Evolutionary conservation across 2,888 invertebrate species (phyloP), one percentile per base, ranked within the genome.

Genomic region (Crocallis elinguaria): DNA sequence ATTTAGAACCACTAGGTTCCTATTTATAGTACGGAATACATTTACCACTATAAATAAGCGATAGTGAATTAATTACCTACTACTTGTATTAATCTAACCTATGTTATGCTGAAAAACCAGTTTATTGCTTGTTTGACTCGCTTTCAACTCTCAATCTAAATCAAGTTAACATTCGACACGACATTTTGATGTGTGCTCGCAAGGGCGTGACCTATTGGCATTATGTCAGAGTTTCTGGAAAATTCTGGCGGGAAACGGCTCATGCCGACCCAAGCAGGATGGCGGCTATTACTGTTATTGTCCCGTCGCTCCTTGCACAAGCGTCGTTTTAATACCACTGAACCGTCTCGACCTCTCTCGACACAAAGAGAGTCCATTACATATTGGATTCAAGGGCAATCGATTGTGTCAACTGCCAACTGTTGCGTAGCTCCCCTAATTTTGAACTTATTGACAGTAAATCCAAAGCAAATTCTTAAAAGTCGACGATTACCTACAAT

Each of bases 211-310:
- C 0, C 29, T 53, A 44, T 66, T 61, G 60, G 53, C 54, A 44
- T 60, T 67, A 64, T 69, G 70, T 60, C 59, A 53, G 49, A 43
- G 71, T 71, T 86, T 87, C 88, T 90, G 79, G 88, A 88, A 88
- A 85, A 81, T 86, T 87, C 89, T 87, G 77, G 80, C 82, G 82
- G 78, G 76, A 80, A 77, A 80, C 82, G 68, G 71, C 64, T 67
- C 66, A 66, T 60, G 64, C 64, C 73, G 67, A 71, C 62, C 67
- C 54, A 60, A 45, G 56, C 89, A 88, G 89, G 90, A 89, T 82
- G 83, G 51, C 58, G 68, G 57, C 81, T 74, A 88, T 89, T 89
- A 87, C 62, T 53, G 53, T 79, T 73, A 84, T 85, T 86, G 86
- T 77, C 71, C 67, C 64, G 70, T 49, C 60, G 54, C 64, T 62